Conservation (phyloP, 2,888 invertebrate genomes). For the Notodonta dromedarius region DNA sequence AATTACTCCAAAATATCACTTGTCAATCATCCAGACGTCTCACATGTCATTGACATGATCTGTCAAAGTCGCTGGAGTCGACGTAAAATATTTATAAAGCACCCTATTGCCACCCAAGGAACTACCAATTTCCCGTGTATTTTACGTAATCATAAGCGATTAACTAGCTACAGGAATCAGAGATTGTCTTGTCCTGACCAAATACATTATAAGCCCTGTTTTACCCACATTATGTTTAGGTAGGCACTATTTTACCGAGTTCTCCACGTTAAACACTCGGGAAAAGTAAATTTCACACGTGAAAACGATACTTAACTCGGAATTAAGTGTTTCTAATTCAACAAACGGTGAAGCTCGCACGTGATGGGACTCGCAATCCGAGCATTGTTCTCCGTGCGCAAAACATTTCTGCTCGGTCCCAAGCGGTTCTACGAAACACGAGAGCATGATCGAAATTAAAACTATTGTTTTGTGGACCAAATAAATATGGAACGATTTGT, state of each 20-base stretch:
- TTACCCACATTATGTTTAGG: no score
- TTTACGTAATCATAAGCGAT: no score
- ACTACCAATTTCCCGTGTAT: no score
- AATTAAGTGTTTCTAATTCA: slow-evolving; percentile 33
- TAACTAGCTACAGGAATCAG: no score
- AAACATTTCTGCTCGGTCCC: neutral
- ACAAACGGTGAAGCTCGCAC: slow-evolving; percentile 21
- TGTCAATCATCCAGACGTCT: no score
- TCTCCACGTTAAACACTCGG: neutral
- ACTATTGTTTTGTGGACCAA: neutral
- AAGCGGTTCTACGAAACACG: neutral
- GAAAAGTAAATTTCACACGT: slow-evolving; percentile 15
- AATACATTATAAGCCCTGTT: no score
- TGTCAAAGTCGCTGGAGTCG: no score
- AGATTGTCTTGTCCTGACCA: no score
- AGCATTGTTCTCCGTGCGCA: neutral
- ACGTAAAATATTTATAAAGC: no score
- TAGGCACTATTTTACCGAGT: neutral
- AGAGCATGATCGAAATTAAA: neutral
- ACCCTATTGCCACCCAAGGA: no score
- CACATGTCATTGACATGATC: no score
- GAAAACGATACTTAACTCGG: slow-evolving; percentile 22
- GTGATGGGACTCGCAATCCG: slow-evolving; percentile 25
- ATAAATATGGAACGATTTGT: neutral
- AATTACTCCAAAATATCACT: neutral